Conservation (phyloP, 2,797 vertebrate genomes). For the Muraenolepis orangiensis region DNA sequence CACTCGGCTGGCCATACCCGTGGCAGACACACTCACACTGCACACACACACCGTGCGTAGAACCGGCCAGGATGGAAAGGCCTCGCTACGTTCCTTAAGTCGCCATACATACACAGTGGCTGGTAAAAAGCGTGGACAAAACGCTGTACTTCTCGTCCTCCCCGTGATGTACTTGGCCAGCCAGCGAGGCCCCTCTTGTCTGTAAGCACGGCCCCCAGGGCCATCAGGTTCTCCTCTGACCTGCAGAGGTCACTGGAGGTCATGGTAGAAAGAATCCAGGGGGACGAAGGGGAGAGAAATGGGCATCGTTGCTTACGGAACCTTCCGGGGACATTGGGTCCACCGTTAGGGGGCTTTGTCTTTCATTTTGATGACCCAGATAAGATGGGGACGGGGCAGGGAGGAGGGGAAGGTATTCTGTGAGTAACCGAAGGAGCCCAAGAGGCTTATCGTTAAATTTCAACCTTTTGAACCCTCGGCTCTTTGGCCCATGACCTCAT, state of each 20-base stretch:
- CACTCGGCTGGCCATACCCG: slow-evolving; percentile 43
- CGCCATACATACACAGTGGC: slow-evolving; percentile 44
- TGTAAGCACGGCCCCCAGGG: slow-evolving; percentile 58
- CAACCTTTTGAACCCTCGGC: slow-evolving; percentile 40
- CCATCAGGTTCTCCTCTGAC: slow-evolving; percentile 44
- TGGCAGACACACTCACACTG: slow-evolving; percentile 50
- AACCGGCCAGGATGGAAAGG: slow-evolving; percentile 43
- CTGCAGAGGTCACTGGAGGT: slow-evolving; percentile 50
- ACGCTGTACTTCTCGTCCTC: slow-evolving; percentile 56
- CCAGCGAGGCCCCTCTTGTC: slow-evolving; percentile 61
- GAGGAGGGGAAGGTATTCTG: slow-evolving; percentile 44
- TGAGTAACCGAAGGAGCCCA: slow-evolving; percentile 35
- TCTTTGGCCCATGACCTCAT: slow-evolving; percentile 53
- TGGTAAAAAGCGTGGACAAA: slow-evolving; percentile 52
- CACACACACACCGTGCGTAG: slow-evolving; percentile 5
- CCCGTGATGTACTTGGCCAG: slow-evolving; percentile 71
- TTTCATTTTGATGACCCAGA: slow-evolving; percentile 37
- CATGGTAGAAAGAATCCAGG: slow-evolving; percentile 47
- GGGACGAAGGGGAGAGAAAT: slow-evolving; percentile 55
- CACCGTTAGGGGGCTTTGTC: slow-evolving; percentile 33
- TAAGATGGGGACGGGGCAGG: slow-evolving; percentile 12
- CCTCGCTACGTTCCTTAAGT: slow-evolving; percentile 38
- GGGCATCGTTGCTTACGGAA: slow-evolving; percentile 22
- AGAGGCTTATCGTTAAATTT: neutral
- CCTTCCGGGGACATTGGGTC: slow-evolving; percentile 45